phyloP scores from a whole-genome alignment of 2,797 vertebrate genomes.

The Enteromius radiatus region DNA sequence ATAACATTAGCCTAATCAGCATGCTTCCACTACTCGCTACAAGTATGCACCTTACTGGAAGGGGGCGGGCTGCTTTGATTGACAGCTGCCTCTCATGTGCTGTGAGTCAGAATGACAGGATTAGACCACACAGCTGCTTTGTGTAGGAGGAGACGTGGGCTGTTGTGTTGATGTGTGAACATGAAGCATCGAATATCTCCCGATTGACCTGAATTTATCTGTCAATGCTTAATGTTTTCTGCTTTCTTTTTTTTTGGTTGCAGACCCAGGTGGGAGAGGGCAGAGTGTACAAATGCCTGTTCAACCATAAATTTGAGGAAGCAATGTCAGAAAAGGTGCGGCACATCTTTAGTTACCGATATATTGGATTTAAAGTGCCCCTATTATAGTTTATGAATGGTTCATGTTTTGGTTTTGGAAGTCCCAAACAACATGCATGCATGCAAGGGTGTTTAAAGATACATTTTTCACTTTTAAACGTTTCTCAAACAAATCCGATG shows the following conservation, averaged over 20 bases:
- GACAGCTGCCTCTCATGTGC: slow-evolving; percentile 18
- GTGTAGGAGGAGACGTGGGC: slow-evolving; percentile 1
- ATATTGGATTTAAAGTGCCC: not conserved
- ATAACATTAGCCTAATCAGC: not conserved
- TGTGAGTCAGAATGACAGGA: slow-evolving; percentile 17
- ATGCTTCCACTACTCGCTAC: not conserved
- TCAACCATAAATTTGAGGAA: slow-evolving; percentile 92
- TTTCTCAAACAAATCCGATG: not conserved
- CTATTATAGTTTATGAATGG: too few species aligned
- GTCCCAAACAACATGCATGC: too few species aligned
- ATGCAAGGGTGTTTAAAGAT: too few species aligned
- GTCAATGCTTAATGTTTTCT: not conserved
- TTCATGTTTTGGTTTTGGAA: too few species aligned
- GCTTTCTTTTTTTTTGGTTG: slow-evolving; percentile 53
- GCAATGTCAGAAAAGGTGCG: slow-evolving; percentile 89
- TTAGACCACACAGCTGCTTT: slow-evolving; percentile 10
- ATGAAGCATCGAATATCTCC: not conserved
- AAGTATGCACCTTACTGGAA: not conserved
- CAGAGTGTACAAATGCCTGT: slow-evolving; percentile 89
- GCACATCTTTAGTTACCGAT: not conserved
- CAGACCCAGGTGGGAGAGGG: slow-evolving; percentile 89
- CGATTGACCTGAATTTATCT: not conserved
- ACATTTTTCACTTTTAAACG: not conserved
- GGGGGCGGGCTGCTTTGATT: not conserved
- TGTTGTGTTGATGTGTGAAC: not conserved